Evolutionary conservation across 1,140 invertebrate genomes (phyloP), one percentile per base, ranked within the genome.

Genomic region (Diachasma alloeum): DNA sequence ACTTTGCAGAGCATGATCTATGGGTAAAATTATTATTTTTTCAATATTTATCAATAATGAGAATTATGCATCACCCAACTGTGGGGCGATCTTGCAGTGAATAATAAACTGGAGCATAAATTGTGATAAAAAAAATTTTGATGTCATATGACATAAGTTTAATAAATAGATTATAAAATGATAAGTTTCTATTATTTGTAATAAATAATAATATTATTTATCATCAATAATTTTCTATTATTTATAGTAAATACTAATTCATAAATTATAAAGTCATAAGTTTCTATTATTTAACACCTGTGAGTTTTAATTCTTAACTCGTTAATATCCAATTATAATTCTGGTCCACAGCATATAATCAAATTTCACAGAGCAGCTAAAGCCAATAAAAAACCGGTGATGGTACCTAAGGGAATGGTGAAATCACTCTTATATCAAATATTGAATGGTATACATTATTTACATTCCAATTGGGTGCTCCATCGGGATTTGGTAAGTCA

Each of bases 401-500:
- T 97, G 91, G 97, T 99, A 15, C 97, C 98, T 11, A 98, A 97
- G 87, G 96, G 95, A 72, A 99, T 99, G 97, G 97, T 99, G 0
- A 99, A 99, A 91, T 99, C 97, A 74, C 91, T 99, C 31, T 90
- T 99, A 0, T 99, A 98, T 92, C 99, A 99, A 92, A 99, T 99
- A 85, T 91, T 99, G 72, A 97, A 99, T 92, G 99, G 99, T 56
- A 99, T 99, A 86, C 97, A 99, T 91, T 99, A 99, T 92, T 92
- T 99, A 83, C 99, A 99, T 93, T 96, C 96, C 77, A 99, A 99
- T 90, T 99, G 99, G 99, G 98, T 99, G 75, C 91, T 99, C 42
- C 99, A 99, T 90, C 93, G 98, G 91, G 98, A 99, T 93, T 92
- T 99, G 91, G 95, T 97, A 92, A 93, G 76, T 42, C 39, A 42